phyloP scores from a whole-genome alignment of 1,140 invertebrate species.

The Diachasma alloeum region DNA sequence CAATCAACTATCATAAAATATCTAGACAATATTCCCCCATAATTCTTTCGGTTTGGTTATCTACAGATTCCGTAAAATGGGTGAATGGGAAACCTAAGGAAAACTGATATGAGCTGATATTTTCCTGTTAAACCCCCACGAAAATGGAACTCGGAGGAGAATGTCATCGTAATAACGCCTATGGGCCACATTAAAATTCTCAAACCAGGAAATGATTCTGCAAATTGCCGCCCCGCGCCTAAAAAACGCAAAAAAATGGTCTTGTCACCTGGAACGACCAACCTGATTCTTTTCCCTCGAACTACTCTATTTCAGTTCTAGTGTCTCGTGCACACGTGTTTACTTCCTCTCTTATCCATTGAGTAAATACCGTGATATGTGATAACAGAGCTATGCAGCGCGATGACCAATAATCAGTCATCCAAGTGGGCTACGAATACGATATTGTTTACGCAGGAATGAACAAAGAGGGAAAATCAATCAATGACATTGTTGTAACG shows the following conservation, averaged over 20 bases:
- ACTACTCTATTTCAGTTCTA: neutral
- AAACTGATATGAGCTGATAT: no score
- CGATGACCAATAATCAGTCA: neutral
- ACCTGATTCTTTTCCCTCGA: neutral
- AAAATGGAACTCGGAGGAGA: no score
- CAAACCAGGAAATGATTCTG: neutral
- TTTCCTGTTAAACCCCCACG: no score
- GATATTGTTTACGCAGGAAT: no score
- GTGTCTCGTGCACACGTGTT: neutral
- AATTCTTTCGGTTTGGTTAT: no score
- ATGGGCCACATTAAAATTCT: neutral
- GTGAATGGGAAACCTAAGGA: no score
- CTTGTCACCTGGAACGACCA: neutral
- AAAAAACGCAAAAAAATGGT: neutral
- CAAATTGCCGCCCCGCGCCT: neutral
- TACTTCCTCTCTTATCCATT: neutral
- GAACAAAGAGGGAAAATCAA: neutral
- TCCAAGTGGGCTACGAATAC: neutral
- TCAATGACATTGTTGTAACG: neutral
- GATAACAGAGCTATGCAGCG: neutral
- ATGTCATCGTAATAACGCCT: no score
- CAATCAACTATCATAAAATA: no score
- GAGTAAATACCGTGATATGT: neutral
- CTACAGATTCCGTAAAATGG: no score
- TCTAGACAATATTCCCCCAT: no score